phyloP scores from a whole-genome alignment of 2,113 vertebrate species.

The Hydropotes inermis region DNA sequence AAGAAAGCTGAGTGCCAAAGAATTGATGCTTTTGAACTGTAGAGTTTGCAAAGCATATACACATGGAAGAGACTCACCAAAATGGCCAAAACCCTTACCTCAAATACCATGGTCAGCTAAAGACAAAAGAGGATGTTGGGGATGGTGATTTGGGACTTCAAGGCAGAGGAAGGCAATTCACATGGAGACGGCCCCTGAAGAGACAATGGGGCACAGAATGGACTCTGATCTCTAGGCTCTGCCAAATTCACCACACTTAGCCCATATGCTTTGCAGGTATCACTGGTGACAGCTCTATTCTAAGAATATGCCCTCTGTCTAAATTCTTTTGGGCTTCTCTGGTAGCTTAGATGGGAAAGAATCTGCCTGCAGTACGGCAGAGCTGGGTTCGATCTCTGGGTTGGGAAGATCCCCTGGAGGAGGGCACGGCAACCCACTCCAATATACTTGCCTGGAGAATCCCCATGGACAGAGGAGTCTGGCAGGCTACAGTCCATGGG shows the following conservation, averaged over 20 bases:
- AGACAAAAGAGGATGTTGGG: background rate
- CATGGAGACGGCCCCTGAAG: background rate
- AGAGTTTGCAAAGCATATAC: background rate
- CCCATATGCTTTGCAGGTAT: background rate
- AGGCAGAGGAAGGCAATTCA: background rate
- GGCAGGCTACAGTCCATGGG: background rate
- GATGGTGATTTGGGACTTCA: background rate
- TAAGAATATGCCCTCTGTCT: background rate
- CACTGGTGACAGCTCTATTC: background rate
- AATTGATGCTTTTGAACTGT: background rate
- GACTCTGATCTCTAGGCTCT: background rate
- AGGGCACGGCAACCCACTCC: accelerated
- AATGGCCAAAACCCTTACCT: background rate
- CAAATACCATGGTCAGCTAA: background rate
- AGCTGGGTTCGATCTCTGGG: background rate
- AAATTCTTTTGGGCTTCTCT: background rate
- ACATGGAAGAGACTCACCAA: background rate
- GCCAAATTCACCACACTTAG: background rate
- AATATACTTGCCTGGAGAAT: background rate
- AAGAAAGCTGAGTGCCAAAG: background rate
- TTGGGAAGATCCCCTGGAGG: background rate
- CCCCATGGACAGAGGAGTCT: background rate
- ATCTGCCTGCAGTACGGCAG: background rate
- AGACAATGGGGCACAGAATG: background rate
- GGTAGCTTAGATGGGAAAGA: background rate